Percentiles rank a stretch among this genome's conserved stretches.
Conservation (phyloP, 2,797 vertebrate species). For the Adelosebastes latens region DNA sequence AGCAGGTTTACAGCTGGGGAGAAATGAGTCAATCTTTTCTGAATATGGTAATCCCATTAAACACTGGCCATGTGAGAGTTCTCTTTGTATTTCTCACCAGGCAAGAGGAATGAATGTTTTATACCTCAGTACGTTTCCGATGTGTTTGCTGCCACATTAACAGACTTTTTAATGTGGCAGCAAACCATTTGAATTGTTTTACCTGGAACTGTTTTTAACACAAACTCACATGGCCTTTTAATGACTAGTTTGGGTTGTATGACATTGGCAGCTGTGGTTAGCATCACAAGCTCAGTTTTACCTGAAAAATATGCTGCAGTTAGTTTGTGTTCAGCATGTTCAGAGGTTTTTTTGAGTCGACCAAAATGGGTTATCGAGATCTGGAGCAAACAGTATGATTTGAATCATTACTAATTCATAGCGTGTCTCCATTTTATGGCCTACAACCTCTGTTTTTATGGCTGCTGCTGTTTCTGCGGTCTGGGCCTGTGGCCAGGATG, state of each 20-base stretch:
- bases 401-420: constrained; percentile 70
- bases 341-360: constrained; percentile 5
- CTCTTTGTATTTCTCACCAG: constrained; percentile 38
- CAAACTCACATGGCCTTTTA: constrained; percentile 14
- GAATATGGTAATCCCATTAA: constrained; percentile 70
- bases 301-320: constrained; percentile 40
- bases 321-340: constrained; percentile 34
- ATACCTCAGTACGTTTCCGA: constrained; percentile 27
- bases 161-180: constrained; percentile 14
- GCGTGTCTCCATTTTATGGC: constrained; percentile 51
- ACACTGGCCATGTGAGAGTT: constrained; percentile 54
- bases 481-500: constrained; percentile 55
- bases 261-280: constrained; percentile 6
- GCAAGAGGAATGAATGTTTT: constrained; percentile 51
- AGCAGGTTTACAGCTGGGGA: constrained; percentile 62
- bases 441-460: constrained; percentile 62
- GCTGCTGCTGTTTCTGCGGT: constrained; percentile 53
- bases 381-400: constrained; percentile 57
- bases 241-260: constrained; percentile 19
- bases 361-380: constrained; percentile 40
- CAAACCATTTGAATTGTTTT: constrained; percentile 38
- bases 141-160: constrained; percentile 22
- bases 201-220: constrained; percentile 35
- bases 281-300: constrained; percentile 12
- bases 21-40: constrained; percentile 66